phyloP scores from a whole-genome alignment of 2,797 vertebrate genomes.

The Erpetoichthys calabaricus region DNA sequence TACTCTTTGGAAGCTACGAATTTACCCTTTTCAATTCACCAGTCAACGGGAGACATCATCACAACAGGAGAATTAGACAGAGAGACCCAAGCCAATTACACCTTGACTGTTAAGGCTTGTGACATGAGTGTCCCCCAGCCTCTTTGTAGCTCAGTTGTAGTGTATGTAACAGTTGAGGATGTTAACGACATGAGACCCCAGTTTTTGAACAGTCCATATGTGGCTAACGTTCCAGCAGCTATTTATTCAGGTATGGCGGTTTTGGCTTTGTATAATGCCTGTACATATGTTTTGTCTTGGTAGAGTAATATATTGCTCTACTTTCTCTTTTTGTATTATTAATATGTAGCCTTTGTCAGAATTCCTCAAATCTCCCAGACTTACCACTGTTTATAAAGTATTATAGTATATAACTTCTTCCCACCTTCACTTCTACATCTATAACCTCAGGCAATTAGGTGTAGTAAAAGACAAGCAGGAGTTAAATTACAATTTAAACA shows the following conservation, averaged over 20 bases:
- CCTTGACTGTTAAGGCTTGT: slow-evolving; percentile 33
- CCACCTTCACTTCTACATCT: too few species aligned
- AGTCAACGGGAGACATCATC: slow-evolving; percentile 44
- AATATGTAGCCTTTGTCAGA: too few species aligned
- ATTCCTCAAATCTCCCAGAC: too few species aligned
- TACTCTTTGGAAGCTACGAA: slow-evolving; percentile 37
- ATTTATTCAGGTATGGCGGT: slow-evolving; percentile 31
- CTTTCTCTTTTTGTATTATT: too few species aligned
- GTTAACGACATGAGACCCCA: slow-evolving; percentile 51
- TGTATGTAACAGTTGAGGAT: slow-evolving; percentile 44
- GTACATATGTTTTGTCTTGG: too few species aligned
- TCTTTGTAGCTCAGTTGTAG: slow-evolving; percentile 40
- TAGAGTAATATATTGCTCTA: too few species aligned
- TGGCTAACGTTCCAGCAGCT: slow-evolving; percentile 41
- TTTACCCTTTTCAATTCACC: slow-evolving; percentile 43
- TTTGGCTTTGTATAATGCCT: too few species aligned
- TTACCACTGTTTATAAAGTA: too few species aligned
- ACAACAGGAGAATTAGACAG: slow-evolving; percentile 43
- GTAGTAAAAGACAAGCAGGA: too few species aligned
- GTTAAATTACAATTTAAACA: too few species aligned
- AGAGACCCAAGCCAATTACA: slow-evolving; percentile 37
- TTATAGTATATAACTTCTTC: too few species aligned
- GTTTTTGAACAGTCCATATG: slow-evolving; percentile 51
- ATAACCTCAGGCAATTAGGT: too few species aligned
- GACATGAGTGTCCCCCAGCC: slow-evolving; percentile 36